A percentile compares a stretch with the other conserved stretches of the same genome.
phyloP scores from a whole-genome alignment of 2,113 vertebrate genomes.

The Plectropomus leopardus region DNA sequence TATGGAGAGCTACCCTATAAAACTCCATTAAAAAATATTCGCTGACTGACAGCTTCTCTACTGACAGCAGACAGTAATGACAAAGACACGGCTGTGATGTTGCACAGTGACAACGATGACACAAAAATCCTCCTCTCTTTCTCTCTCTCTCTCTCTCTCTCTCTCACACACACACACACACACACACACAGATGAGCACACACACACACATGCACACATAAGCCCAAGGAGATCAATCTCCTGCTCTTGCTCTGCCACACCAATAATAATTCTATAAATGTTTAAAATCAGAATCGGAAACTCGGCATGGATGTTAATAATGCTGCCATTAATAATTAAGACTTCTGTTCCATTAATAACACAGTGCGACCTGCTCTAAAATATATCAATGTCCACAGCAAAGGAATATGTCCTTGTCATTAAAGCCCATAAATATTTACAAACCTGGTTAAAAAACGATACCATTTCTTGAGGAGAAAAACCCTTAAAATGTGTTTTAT shows the following conservation, averaged over 20 bases:
- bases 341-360: constrained; percentile 72
- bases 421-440: constrained; percentile 74
- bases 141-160: background rate
- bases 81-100: background rate
- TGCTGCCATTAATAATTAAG: constrained; percentile 75
- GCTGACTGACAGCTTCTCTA: constrained; percentile 20
- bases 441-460: constrained; percentile 7
- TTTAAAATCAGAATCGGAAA: constrained; percentile 74
- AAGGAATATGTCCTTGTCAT: constrained; percentile 48
- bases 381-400: constrained; percentile 64
- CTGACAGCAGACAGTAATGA: constrained; percentile 15
- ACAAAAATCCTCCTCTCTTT: background rate
- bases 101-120: constrained; percentile 17
- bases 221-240: constrained; percentile 65
- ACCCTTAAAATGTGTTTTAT: background rate
- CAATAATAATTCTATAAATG: constrained; percentile 83
- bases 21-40: too few relatives aligned
- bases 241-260: constrained; percentile 57
- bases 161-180: background rate
- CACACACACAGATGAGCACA: background rate
- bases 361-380: constrained; percentile 27
- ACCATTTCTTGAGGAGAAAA: background rate
- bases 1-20: too few relatives aligned
- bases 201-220: background rate
- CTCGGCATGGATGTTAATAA: constrained; percentile 73